A percentile compares a stretch with the other conserved stretches of the same genome.
These are phyloP conservation scores for Enteromius mattozi DNA, from an alignment of 2,797 vertebrate genomes.

Conservation along the genomic window DNA sequence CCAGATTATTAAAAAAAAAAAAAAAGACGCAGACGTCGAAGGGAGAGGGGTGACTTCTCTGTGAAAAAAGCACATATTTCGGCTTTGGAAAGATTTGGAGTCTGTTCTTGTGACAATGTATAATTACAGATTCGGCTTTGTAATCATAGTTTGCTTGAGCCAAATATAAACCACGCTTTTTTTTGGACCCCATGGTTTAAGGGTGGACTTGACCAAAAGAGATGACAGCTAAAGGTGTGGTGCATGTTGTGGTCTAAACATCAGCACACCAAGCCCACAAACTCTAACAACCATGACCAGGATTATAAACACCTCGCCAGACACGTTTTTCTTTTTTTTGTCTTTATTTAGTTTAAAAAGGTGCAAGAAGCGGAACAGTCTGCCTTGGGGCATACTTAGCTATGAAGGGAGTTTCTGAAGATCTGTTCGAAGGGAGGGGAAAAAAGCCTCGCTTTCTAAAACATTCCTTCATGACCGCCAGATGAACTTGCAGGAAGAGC, in stretches of 20 bases:
- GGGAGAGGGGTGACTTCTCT: neutral
- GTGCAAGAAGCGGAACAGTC: slow-evolving; percentile 78
- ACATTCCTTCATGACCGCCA: slow-evolving; percentile 73
- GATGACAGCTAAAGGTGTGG: slow-evolving; percentile 36
- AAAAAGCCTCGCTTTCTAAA: slow-evolving; percentile 61
- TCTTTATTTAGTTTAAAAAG: slow-evolving; percentile 69
- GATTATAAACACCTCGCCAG: slow-evolving; percentile 72
- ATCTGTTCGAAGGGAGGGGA: slow-evolving; percentile 59
- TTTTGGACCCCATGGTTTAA: slow-evolving; percentile 10
- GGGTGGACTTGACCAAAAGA: slow-evolving; percentile 26
- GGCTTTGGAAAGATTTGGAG: slow-evolving; percentile 26
- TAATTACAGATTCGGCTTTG: slow-evolving; percentile 32
- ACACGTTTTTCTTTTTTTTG: slow-evolving; percentile 50
- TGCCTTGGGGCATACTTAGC: slow-evolving; percentile 76
- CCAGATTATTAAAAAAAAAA: slow-evolving; percentile 29
- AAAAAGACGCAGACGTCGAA: slow-evolving; percentile 44
- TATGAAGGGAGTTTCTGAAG: slow-evolving; percentile 55
- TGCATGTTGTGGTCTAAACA: slow-evolving; percentile 25
- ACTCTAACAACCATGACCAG: slow-evolving; percentile 73
- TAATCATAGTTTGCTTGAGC: slow-evolving; percentile 36
- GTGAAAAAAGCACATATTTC: slow-evolving; percentile 27
- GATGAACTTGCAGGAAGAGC: slow-evolving; percentile 75
- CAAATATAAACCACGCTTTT: slow-evolving; percentile 18
- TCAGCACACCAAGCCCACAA: slow-evolving; percentile 69
- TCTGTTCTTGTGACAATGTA: slow-evolving; percentile 17